Evolutionary conservation across 2,113 vertebrate genomes (phyloP), one percentile per base, ranked within the genome.

Genomic region (Corynorhinus townsendii): DNA sequence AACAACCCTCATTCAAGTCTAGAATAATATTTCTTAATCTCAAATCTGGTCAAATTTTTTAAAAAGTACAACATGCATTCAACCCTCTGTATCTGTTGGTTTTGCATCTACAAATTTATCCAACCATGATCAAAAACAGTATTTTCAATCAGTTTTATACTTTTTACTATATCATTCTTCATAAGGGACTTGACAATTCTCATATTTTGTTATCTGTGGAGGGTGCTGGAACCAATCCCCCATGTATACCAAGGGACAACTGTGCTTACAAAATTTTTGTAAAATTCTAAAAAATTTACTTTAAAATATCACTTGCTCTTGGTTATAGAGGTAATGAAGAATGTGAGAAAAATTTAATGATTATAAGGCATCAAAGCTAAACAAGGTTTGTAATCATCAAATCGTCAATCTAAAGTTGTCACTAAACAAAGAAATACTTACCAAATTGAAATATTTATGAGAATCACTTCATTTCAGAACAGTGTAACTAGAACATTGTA

Each of bases 401-500:
- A 90, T 62, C 6, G 66, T 73, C 43, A 75, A 54, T 33, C 22
- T 77, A 79, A 26, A 77, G 2, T 92, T 71, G 62, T 92, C 52
- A 84, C 40, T 83, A 77, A 71, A 92, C 5, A 73, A 47, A 59
- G 28, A 94, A 93, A 88, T 54, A 59, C 6, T 52, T 54, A 88
- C 4, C 9, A 84, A 40, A 71, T 82, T 72, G 73, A 87, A 59
- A 81, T 3, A 35, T 33, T 47, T 72, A 72, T 68, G 11, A 77
- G 26, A 93, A 84, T 45, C 10, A 90, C 69, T 30, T 93, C 72
- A 75, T 90, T 84, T 96, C 26, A 80, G 64, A 47, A 95, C 17
- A 62, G 49, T 64, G 20, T 19, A 88, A 80, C 10, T 73, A 77
- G 28, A 79, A 73, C 30, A 49, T 30, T 83, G 0, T 45, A 75